Evolutionary conservation across 2,888 invertebrate species (phyloP).

Genomic region (Cremastinae sp.): DNA sequence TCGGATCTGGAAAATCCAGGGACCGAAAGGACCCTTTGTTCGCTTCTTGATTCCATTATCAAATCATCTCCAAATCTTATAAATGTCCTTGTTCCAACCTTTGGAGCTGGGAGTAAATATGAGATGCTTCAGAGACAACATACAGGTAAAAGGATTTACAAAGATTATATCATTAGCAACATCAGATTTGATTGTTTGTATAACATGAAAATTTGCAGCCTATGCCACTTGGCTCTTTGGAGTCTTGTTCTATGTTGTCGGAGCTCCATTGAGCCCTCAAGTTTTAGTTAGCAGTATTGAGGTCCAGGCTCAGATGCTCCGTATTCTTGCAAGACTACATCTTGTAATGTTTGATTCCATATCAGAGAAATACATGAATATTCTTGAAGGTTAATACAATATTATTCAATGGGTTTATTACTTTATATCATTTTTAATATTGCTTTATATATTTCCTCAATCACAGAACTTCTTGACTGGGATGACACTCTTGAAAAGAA

Average conservation of each 20-base stretch:
- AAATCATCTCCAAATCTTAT: slow-evolving; percentile 71
- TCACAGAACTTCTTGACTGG: slow-evolving; percentile 72
- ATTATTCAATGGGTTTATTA: neutral
- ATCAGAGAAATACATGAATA: slow-evolving; percentile 70
- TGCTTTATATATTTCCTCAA: neutral
- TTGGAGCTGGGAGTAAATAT: slow-evolving; percentile 61
- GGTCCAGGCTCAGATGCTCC: slow-evolving; percentile 75
- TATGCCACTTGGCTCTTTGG: slow-evolving; percentile 87
- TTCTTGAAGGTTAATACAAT: slow-evolving; percentile 69
- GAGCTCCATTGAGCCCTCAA: slow-evolving; percentile 76
- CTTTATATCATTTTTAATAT: neutral
- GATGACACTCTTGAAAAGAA: slow-evolving; percentile 52
- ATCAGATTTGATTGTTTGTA: too few species aligned
- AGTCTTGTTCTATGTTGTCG: slow-evolving; percentile 85
- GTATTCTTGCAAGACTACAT: slow-evolving; percentile 72
- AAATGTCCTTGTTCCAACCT: slow-evolving; percentile 73
- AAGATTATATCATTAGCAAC: neutral
- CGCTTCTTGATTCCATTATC: slow-evolving; percentile 82
- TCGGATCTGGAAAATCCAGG: slow-evolving; percentile 83
- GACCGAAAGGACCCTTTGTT: slow-evolving; percentile 83
- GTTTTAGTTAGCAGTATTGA: slow-evolving; percentile 71
- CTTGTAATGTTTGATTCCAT: slow-evolving; percentile 70
- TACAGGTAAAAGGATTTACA: slow-evolving; percentile 63
- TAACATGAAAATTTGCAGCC: slow-evolving; percentile 72
- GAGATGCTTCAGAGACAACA: slow-evolving; percentile 68